Evolutionary conservation across 2,113 vertebrate species (phyloP), one percentile per base, ranked within the genome.

Genomic region (Siphamia tubifer): DNA sequence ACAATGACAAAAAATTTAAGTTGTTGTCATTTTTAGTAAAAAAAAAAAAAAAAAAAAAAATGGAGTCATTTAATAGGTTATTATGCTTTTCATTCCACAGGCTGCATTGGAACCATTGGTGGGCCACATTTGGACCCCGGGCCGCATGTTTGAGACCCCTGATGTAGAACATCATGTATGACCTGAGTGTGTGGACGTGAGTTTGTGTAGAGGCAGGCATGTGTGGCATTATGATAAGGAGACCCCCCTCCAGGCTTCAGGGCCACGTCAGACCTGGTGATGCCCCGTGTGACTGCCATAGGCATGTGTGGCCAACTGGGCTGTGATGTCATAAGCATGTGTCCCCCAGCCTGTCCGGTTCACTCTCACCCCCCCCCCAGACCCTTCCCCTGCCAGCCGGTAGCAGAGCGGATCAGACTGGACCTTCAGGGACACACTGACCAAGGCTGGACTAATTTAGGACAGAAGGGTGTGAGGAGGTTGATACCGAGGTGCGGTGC

Each of bases 281-380:
- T 81, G 64, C 66, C 68, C 77, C 83, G 63, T 87, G 89, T 92
- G 91, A 92, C 86, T 90, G 86, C 80, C 62, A 70, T 53, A 74
- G 52, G 77, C 77, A 86, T 58, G 42, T 54, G 39, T 42, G 27
- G 56, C 69, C 77, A 87, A 72, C 62, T 83, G 68, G 43, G 45
- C 30, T 74, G 79, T 83, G 79, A 87, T 83, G 85, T 87, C 77
- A 87, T 38, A 57, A 81, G 64, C 60, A 84, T 78, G 84, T 86
- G 74, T 65, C 43, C 38, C 69, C 55, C 1, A 5, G n/a, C n/a
- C n/a, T n/a, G n/a, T n/a, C 13, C n/a, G n/a, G n/a, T n/a, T n/a
- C n/a, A n/a, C n/a, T 24, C 45, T 11, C 31, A 0, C 49, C 11
- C 5, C 25, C 21, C 19, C 36, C 15, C 6, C 15, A 8, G 8